Evolutionary conservation across 2,888 invertebrate species (phyloP).

Genomic region (Zaprionus lineosus): DNA sequence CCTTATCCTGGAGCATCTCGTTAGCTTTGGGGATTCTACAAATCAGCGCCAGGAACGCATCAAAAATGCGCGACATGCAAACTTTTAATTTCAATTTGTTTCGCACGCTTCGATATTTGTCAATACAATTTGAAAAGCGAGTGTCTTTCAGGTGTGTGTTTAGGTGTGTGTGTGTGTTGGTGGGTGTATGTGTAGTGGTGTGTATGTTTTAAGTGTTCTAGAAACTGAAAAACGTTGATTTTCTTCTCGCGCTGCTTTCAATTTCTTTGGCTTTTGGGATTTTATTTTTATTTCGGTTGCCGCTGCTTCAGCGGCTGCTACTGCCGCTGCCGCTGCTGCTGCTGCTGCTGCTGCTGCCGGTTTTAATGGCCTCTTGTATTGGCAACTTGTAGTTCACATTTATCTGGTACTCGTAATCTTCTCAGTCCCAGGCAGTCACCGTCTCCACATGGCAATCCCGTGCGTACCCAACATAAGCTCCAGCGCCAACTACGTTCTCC

Average conservation of each 20-base stretch:
- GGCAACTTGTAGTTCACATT: slow-evolving; percentile 80
- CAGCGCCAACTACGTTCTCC: slow-evolving; percentile 44
- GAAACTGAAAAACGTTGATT: slow-evolving; percentile 38
- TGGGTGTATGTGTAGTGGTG: not conserved
- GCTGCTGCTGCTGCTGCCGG: slow-evolving; percentile 51
- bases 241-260: slow-evolving; percentile 60
- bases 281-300: slow-evolving; percentile 7
- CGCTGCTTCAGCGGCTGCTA: slow-evolving; percentile 1
- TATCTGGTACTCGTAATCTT: slow-evolving; percentile 80
- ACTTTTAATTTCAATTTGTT: slow-evolving; percentile 77
- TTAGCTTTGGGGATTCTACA: slow-evolving; percentile 40
- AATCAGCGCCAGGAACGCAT: slow-evolving; percentile 59
- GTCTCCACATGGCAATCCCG: slow-evolving; percentile 50
- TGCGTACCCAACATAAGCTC: slow-evolving; percentile 51
- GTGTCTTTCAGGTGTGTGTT: slow-evolving; percentile 8
- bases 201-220: slow-evolving; percentile 37
- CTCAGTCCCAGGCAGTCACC: slow-evolving; percentile 31
- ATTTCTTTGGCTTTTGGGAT: slow-evolving; percentile 50
- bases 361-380: slow-evolving; percentile 79
- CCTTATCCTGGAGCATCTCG: slow-evolving; percentile 47
- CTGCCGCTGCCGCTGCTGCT: slow-evolving; percentile 44
- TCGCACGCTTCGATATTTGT: slow-evolving; percentile 73
- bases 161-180: not conserved
- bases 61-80: slow-evolving; percentile 65
- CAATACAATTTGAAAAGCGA: slow-evolving; percentile 56